A percentile compares a stretch with the other conserved stretches of the same genome.
These are phyloP conservation scores for Agonopterix arenella DNA, from an alignment of 2,888 invertebrate species.

Conservation along the genomic window DNA sequence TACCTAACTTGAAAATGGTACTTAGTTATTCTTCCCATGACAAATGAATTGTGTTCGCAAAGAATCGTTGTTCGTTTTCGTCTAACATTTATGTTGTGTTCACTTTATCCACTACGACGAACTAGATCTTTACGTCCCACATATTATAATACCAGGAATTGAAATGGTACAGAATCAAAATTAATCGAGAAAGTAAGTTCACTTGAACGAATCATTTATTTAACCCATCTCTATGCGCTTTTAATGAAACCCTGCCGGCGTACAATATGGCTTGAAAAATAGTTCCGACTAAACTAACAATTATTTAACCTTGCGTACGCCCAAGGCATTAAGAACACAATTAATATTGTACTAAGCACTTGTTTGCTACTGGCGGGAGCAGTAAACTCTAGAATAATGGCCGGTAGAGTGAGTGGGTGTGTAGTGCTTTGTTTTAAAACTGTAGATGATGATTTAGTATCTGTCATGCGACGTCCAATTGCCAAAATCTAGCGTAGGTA, in stretches of 20 bases:
- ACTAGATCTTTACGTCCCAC: neutral
- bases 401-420: too few species aligned
- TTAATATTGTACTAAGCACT: slow-evolving; percentile 25
- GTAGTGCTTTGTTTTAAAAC: too few species aligned
- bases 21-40: too few species aligned
- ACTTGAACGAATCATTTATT: neutral
- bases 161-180: neutral
- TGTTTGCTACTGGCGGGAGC: slow-evolving; percentile 19
- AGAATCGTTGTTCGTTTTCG: neutral
- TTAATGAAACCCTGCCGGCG: slow-evolving; percentile 26
- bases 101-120: neutral
- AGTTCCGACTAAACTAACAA: slow-evolving; percentile 24
- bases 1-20: too few species aligned
- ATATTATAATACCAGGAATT: neutral
- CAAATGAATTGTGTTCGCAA: too few species aligned
- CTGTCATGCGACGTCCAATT: too few species aligned
- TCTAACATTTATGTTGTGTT: neutral
- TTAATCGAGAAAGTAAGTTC: neutral
- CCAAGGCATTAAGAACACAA: slow-evolving; percentile 19
- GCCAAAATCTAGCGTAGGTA: too few species aligned
- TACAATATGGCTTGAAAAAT: slow-evolving; percentile 39
- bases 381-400: too few species aligned
- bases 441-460: too few species aligned
- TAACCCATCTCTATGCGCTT: slow-evolving; percentile 12
- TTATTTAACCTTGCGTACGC: slow-evolving; percentile 28